Evolutionary conservation across 2,888 invertebrate genomes (phyloP), one percentile per base, ranked within the genome.

Genomic region (Nephrotoma appendiculata): DNA sequence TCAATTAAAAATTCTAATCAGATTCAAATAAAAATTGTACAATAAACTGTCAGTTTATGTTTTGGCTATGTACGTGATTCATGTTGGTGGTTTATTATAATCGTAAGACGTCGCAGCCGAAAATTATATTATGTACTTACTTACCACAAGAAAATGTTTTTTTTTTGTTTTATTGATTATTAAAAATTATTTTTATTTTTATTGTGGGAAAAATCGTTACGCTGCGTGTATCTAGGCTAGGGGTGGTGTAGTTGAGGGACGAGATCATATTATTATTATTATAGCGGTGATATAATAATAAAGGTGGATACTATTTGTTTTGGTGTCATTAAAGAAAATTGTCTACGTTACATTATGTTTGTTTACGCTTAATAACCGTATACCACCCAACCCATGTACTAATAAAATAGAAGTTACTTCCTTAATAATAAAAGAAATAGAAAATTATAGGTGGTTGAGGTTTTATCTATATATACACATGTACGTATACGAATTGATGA

Each of bases 21-120:
- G 42, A 85, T 85, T 85, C 85, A 85, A 44, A 44, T 85, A 44
- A 44, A 85, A 85, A 45, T 85, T 85, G 85, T 85, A 85, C 44
- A 85, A 44, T 85, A 85, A 85, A 85, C 85, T 85, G 85, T 85
- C 44, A 85, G 44, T 85, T 85, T 85, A 85, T 85, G 85, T 85
- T 85, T 85, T 85, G 84, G 84, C 84, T 84, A 84, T 42, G 84
- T 84, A 84, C 84, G 84, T 84, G 84, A 84, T 84, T 15, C 42
- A 15, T 41, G 84, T 84, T 84, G 41, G 42, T 42, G 41, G 41
- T 83, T 83, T 83, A 41, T 41, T 11, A 6, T 83, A 57, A 15
- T 31, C 31, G 6, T 84, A 84, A 84, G 84, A 84, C 84, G 31
- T 31, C 2, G 31, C 2, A 84, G 84, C 84, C 84, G 42, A 84